phyloP scores from a whole-genome alignment of 2,113 vertebrate genomes.

The Echinops telfairi region DNA sequence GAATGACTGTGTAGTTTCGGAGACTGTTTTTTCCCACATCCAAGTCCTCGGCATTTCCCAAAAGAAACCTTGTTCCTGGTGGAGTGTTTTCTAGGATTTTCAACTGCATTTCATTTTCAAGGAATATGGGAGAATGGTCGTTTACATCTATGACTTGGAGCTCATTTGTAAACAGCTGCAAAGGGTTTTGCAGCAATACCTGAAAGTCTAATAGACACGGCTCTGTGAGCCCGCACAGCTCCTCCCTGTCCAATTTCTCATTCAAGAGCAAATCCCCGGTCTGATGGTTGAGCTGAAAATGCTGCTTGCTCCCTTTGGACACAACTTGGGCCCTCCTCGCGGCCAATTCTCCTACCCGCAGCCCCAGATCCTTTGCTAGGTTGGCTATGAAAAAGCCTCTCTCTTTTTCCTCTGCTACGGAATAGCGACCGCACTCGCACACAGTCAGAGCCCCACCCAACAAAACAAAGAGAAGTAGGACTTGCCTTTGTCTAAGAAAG shows the following conservation, averaged over 20 bases:
- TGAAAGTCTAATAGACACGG: slow-evolving; percentile 88
- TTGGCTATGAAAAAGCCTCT: slow-evolving; percentile 86
- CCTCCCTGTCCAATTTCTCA: slow-evolving; percentile 88
- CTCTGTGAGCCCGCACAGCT: slow-evolving; percentile 84
- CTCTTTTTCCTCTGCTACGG: slow-evolving; percentile 87
- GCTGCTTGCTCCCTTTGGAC: slow-evolving; percentile 85
- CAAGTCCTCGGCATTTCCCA: slow-evolving; percentile 86
- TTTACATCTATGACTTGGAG: slow-evolving; percentile 89
- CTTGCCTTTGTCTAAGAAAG: slow-evolving; percentile 76
- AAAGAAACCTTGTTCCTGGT: slow-evolving; percentile 83
- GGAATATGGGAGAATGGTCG: slow-evolving; percentile 88
- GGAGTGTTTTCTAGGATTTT: slow-evolving; percentile 85
- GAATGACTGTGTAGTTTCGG: slow-evolving; percentile 37
- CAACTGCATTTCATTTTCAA: slow-evolving; percentile 76
- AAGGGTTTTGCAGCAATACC: slow-evolving; percentile 88
- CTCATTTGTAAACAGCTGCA: slow-evolving; percentile 87
- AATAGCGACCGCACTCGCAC: slow-evolving; percentile 82
- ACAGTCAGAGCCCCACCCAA: slow-evolving; percentile 57
- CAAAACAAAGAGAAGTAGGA: slow-evolving; percentile 76
- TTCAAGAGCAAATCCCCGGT: slow-evolving; percentile 85
- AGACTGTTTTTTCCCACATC: background rate
- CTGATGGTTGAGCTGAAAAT: slow-evolving; percentile 85
- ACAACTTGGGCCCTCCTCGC: slow-evolving; percentile 84
- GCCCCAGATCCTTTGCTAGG: slow-evolving; percentile 92
- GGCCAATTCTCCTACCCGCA: slow-evolving; percentile 89